Base-by-base conservation (phyloP, 1,140 invertebrate species). In the Heliconius hermathena region DNA sequence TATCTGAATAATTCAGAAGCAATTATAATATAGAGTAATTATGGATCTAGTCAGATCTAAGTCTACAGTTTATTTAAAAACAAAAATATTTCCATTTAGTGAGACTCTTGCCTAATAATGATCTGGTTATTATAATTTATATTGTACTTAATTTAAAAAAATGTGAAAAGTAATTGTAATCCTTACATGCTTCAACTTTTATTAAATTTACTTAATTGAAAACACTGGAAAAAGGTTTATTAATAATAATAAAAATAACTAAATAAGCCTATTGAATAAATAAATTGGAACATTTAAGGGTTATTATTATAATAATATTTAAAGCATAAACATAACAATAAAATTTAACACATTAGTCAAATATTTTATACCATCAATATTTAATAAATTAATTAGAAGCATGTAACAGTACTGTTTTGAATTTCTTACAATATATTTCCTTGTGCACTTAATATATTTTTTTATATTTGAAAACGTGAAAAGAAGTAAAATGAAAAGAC, bases 41-140 rank as follows among this genome's bases (percentile, higher is more conserved):
- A 66, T 66, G 60, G 60, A 66, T 66, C 60, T 66, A 66, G 60
- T 66, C 60, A 66, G 60, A 66, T 66, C 60, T 66, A 66, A 66
- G 60, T 66, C 60, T 66, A 66, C 22, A 29, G 22, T 66, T 66
- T 66, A 66, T 66, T 29, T 29, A 66, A 66, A 66, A 66, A 66
- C 11, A 13, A 66, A 46, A 66, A 29, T 16, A 29, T 29, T 66
- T 66, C 26, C 60, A 66, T 29, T 26, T 26, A 66, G 60, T 66
- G 22, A 66, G n/a, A 66, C 60, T 66, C 22, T 66, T 66, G 54
- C 54, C 54, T 66, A 66, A 66, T 11, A 66, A 66, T 29, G 60
- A 66, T 66, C 60, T 66, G 60, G 60, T 66, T 22, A 66, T 29
- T 66, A 1, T 66, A 66, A 66, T 66, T 29, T 29, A 26, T 66